Evolutionary conservation across 2,888 invertebrate genomes (phyloP).

Genomic region (Chymomyza amoena): DNA sequence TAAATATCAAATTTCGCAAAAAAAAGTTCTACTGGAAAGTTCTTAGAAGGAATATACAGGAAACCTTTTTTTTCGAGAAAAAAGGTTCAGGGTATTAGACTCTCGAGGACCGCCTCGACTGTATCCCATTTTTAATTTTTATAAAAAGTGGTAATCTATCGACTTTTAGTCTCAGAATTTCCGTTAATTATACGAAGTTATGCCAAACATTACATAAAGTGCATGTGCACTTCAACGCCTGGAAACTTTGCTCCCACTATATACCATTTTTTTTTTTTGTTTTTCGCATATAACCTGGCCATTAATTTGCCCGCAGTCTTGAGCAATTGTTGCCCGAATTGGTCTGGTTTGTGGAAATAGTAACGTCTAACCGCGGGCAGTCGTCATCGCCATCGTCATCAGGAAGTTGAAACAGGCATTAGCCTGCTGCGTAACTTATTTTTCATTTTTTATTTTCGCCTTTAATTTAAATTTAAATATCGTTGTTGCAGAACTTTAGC

Average conservation of each 20-base stretch:
- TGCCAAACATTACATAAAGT: background rate
- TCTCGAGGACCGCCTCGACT: too few species aligned
- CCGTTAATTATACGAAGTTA: too few species aligned
- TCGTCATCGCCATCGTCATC: slow-evolving; percentile 59
- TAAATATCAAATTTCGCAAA: too few species aligned
- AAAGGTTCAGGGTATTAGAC: too few species aligned
- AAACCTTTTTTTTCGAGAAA: too few species aligned
- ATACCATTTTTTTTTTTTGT: background rate
- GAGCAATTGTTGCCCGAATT: slow-evolving; percentile 41
- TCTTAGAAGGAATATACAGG: too few species aligned
- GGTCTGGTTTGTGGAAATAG: background rate
- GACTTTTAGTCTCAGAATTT: too few species aligned
- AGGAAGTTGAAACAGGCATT: slow-evolving; percentile 49
- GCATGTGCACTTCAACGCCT: background rate
- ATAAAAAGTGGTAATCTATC: too few species aligned
- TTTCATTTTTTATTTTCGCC: slow-evolving; percentile 8
- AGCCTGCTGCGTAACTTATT: slow-evolving; percentile 52
- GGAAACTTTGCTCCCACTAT: background rate
- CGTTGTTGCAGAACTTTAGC: background rate
- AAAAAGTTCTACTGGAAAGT: too few species aligned
- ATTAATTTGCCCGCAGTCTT: slow-evolving; percentile 48
- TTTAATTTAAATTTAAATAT: background rate
- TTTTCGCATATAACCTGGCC: slow-evolving; percentile 19
- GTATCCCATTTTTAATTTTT: too few species aligned
- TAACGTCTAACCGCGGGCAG: slow-evolving; percentile 1